phyloP scores from a whole-genome alignment of 1,140 invertebrate species.

The Hylaeus anthracinus region DNA sequence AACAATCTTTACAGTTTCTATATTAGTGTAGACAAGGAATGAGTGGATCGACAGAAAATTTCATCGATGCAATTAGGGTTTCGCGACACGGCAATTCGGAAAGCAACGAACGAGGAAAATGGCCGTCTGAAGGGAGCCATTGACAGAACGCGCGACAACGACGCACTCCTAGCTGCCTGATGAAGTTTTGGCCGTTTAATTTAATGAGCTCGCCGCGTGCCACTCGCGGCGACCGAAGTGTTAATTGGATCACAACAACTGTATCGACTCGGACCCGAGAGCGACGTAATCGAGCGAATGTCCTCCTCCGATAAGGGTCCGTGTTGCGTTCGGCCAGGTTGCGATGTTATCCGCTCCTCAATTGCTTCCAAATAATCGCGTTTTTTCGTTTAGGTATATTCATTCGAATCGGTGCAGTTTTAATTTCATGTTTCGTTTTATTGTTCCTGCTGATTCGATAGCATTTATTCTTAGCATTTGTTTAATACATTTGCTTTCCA shows the following conservation, averaged over 20 bases:
- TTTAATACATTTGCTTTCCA: too few species aligned
- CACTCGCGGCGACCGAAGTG: constrained; percentile 4
- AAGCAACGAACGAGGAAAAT: neutral
- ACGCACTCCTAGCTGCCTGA: neutral
- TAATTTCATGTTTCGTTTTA: too few species aligned
- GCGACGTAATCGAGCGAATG: constrained; percentile 15
- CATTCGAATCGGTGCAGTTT: too few species aligned
- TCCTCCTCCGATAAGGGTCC: neutral
- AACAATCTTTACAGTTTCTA: neutral
- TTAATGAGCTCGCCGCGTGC: constrained; percentile 27
- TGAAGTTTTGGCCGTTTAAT: constrained; percentile 26
- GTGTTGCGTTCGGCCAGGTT: neutral
- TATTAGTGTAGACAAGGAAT: neutral
- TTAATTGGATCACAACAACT: constrained; percentile 31
- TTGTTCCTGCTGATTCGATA: too few species aligned
- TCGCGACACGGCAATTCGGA: neutral
- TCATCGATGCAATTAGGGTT: neutral
- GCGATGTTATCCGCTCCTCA: neutral
- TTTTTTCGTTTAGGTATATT: too few species aligned
- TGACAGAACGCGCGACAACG: neutral
- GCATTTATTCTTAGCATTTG: too few species aligned
- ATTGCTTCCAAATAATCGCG: too few species aligned
- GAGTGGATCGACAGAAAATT: neutral
- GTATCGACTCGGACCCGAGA: constrained; percentile 10
- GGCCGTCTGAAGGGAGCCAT: neutral